phyloP scores from a whole-genome alignment of 2,888 invertebrate species.

The Pseudoips prasinana region DNA sequence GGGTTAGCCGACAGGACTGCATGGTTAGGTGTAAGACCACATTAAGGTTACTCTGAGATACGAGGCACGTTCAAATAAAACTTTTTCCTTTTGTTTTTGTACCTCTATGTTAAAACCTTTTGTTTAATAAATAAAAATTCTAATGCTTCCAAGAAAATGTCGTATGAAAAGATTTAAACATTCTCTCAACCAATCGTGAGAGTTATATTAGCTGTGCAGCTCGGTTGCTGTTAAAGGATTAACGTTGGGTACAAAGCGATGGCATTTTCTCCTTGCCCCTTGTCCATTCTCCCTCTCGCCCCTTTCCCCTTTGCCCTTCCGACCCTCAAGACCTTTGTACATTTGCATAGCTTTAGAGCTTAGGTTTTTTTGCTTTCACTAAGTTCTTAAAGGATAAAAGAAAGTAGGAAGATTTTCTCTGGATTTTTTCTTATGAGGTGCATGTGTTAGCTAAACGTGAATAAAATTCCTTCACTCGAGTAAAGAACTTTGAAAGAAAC shows the following conservation, averaged over 20 bases:
- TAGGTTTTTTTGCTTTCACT: slow-evolving; percentile 66
- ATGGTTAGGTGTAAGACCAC: too few relatives aligned
- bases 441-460: too few relatives aligned
- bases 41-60: too few relatives aligned
- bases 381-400: slow-evolving; percentile 72
- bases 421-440: slow-evolving; percentile 26
- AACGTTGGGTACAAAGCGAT: slow-evolving; percentile 70
- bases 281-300: slow-evolving; percentile 47
- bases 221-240: slow-evolving; percentile 79
- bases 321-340: slow-evolving; percentile 75
- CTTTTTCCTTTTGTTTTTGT: too few relatives aligned
- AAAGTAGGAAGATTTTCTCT: slow-evolving; percentile 42
- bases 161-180: background rate
- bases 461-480: too few relatives aligned
- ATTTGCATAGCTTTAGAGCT: slow-evolving; percentile 79
- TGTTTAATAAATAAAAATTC: too few relatives aligned
- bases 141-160: too few relatives aligned
- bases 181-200: slow-evolving; percentile 11
- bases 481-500: too few relatives aligned
- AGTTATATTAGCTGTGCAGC: slow-evolving; percentile 37
- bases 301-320: slow-evolving; percentile 38
- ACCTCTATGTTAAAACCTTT: too few relatives aligned
- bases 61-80: too few relatives aligned
- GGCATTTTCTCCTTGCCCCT: slow-evolving; percentile 73
- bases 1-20: too few relatives aligned